Evolutionary conservation across 2,113 vertebrate genomes (phyloP).

Genomic region (Platichthys flesus): DNA sequence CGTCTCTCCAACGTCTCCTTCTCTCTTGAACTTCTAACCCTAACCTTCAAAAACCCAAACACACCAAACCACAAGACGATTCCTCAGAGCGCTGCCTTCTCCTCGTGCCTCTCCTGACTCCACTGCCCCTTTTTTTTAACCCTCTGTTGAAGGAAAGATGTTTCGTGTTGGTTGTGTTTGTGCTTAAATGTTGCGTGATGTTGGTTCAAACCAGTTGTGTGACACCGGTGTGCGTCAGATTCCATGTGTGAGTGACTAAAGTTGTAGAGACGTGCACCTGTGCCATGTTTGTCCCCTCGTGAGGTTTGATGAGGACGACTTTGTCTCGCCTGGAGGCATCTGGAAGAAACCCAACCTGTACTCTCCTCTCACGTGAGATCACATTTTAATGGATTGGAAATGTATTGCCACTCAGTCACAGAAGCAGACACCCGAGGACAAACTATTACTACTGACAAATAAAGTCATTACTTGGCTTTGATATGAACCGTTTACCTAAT

Average conservation of each 20-base stretch:
- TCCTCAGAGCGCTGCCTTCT: constrained; percentile 25
- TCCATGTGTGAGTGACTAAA: constrained; percentile 54
- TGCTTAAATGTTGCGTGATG: constrained; percentile 58
- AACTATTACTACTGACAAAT: background rate
- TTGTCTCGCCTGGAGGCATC: constrained; percentile 21
- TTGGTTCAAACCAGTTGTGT: constrained; percentile 48
- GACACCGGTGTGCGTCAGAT: constrained; percentile 57
- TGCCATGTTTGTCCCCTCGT: constrained; percentile 29
- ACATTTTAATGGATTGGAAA: constrained; percentile 9
- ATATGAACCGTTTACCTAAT: constrained; percentile 29
- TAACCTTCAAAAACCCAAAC: constrained; percentile 44
- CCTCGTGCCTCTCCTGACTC: constrained; percentile 7
- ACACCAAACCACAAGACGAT: constrained; percentile 53
- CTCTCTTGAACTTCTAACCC: constrained; percentile 57
- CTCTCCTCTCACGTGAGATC: background rate
- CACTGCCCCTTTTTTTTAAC: background rate
- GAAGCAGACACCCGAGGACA: background rate
- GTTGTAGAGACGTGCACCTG: constrained; percentile 62
- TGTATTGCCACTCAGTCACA: background rate
- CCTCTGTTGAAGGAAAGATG: constrained; percentile 2
- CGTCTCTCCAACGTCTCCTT: constrained; percentile 17
- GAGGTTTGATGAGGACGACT: constrained; percentile 15
- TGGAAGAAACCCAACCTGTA: constrained; percentile 22
- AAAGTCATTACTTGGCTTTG: background rate
- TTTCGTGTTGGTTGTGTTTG: constrained; percentile 36